These are phyloP conservation scores for Pluvianellus socialis DNA, from an alignment of 2,113 vertebrate genomes.

Conservation along the genomic window DNA sequence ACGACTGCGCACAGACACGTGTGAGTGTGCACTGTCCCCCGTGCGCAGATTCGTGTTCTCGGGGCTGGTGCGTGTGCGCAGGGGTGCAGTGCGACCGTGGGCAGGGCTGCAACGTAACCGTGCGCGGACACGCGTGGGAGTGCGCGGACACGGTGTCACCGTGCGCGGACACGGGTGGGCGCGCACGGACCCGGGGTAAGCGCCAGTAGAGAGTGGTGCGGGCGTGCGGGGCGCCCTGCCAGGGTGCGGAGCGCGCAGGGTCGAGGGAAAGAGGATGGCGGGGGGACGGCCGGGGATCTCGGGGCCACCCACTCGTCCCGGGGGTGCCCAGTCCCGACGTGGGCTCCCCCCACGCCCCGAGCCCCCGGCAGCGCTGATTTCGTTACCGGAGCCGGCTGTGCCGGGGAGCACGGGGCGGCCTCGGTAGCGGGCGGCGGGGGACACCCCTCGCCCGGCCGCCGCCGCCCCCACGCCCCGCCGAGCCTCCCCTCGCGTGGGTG, in stretches of 20 bases:
- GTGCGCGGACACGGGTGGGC: not conserved
- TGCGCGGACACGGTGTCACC: accelerated
- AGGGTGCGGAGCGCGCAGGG: not conserved
- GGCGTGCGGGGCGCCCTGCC: not conserved
- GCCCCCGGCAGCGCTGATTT: not conserved
- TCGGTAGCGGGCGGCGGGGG: accelerated
- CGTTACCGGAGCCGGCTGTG: not conserved
- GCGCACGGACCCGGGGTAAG: not conserved
- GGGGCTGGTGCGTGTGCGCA: not conserved
- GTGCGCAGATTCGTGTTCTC: not conserved
- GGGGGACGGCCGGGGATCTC: too few relatives aligned
- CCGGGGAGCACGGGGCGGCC: too few relatives aligned
- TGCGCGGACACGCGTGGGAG: not conserved
- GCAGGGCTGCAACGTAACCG: not conserved
- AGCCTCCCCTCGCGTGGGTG: not conserved
- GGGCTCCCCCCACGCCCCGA: accelerated
- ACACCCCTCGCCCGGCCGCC: not conserved
- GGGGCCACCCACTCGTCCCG: too few relatives aligned
- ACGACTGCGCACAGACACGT: not conserved
- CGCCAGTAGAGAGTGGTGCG: accelerated
- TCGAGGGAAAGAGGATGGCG: too few relatives aligned
- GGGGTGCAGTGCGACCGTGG: not conserved
- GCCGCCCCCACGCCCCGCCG: not conserved
- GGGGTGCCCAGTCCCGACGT: not conserved
- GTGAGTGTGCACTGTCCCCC: not conserved